Conservation (phyloP, 2,797 vertebrate genomes). For the Sebastolobus alascanus region DNA sequence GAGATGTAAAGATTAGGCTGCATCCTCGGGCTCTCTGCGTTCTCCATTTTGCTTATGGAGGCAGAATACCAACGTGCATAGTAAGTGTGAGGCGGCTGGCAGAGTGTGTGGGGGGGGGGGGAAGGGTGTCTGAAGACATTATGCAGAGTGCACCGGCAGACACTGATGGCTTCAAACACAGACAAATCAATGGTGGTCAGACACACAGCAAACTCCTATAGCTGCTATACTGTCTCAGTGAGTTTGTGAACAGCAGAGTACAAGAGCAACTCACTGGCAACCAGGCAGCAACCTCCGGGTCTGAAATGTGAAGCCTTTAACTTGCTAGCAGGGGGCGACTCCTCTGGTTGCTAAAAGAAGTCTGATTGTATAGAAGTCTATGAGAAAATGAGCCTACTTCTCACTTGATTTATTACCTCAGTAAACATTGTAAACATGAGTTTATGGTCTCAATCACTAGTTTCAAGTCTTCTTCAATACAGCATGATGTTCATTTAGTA, state of each 20-base stretch:
- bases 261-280: background rate
- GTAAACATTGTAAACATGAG: no score
- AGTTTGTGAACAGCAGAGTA: background rate
- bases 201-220: background rate
- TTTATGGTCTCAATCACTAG: no score
- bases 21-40: constrained; percentile 25
- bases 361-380: no score
- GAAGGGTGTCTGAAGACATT: constrained; percentile 43
- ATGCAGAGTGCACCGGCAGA: constrained; percentile 43
- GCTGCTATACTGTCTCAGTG: background rate
- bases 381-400: no score
- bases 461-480: no score
- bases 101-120: background rate
- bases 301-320: no score
- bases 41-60: constrained; percentile 58
- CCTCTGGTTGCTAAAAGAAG: no score
- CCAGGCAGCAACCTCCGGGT: background rate
- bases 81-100: constrained; percentile 26
- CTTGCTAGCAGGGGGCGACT: no score
- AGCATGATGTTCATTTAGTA: no score
- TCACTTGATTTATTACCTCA: no score
- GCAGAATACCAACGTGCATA: constrained; percentile 53
- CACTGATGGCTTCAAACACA: constrained; percentile 41
- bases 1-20: constrained; percentile 60
- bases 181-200: constrained; percentile 54